phyloP scores from a whole-genome alignment of 2,113 vertebrate species.

The Kryptolebias marmoratus region DNA sequence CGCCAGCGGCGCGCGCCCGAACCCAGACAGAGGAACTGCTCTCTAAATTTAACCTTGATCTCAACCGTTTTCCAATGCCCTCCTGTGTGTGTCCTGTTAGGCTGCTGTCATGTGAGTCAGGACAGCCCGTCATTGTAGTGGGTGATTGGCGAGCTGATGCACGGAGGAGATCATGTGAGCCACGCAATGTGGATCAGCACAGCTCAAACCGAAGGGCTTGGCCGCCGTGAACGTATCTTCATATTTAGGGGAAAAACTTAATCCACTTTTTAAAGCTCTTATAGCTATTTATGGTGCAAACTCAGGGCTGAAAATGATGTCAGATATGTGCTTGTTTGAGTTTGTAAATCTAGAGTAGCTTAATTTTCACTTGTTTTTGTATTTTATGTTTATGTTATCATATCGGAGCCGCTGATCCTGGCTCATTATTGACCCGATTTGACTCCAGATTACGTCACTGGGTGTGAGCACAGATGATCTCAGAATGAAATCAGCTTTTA shows the following conservation, averaged over 20 bases:
- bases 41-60: constrained; percentile 77
- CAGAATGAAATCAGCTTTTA: constrained; percentile 45
- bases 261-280: constrained; percentile 28
- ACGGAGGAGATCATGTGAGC: constrained; percentile 70
- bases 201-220: constrained; percentile 56
- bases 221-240: constrained; percentile 31
- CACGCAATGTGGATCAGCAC: constrained; percentile 49
- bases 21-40: constrained; percentile 61
- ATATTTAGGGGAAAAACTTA: constrained; percentile 31
- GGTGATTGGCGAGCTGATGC: constrained; percentile 71
- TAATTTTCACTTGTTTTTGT: not conserved
- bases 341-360: not conserved
- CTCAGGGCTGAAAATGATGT: not conserved
- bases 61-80: constrained; percentile 60
- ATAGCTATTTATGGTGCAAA: constrained; percentile 40
- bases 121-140: constrained; percentile 72
- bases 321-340: not conserved
- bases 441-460: constrained; percentile 40
- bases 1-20: constrained; percentile 7
- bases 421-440: constrained; percentile 37
- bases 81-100: constrained; percentile 59
- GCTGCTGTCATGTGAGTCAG: constrained; percentile 65
- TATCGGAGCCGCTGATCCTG: not conserved
- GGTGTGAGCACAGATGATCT: constrained; percentile 50
- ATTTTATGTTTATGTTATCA: constrained; percentile 13